These are phyloP conservation scores for Kryptopterus vitreolus DNA, from an alignment of 2,797 vertebrate species.

Conservation along the genomic window DNA sequence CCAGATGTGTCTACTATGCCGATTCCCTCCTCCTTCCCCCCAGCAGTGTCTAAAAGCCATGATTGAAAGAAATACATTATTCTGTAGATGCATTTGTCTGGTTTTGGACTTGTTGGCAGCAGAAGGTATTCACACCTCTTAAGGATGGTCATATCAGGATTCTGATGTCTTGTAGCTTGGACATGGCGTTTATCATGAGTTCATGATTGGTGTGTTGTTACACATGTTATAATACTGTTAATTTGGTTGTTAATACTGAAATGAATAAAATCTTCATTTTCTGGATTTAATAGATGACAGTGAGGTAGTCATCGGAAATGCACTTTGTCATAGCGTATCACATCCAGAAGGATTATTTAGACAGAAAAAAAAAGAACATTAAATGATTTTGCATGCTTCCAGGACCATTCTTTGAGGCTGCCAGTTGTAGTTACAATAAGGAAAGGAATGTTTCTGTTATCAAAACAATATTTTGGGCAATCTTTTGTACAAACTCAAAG, in stretches of 20 bases:
- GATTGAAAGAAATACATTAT: slow-evolving; percentile 53
- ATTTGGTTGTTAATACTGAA: background rate
- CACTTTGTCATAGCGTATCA: slow-evolving; percentile 51
- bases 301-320: slow-evolving; percentile 38
- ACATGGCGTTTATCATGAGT: slow-evolving; percentile 11
- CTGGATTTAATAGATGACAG: slow-evolving; percentile 5
- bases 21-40: slow-evolving; percentile 58
- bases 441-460: slow-evolving; percentile 53
- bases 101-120: slow-evolving; percentile 51
- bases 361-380: slow-evolving; percentile 5
- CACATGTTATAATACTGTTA: background rate
- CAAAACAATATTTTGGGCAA: slow-evolving; percentile 58
- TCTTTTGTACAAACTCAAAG: slow-evolving; percentile 32
- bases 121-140: slow-evolving; percentile 33
- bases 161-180: slow-evolving; percentile 27
- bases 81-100: slow-evolving; percentile 59
- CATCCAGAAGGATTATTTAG: slow-evolving; percentile 44
- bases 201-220: background rate
- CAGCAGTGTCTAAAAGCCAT: slow-evolving; percentile 56
- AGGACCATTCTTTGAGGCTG: slow-evolving; percentile 49
- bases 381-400: slow-evolving; percentile 48
- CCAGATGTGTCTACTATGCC: slow-evolving; percentile 69
- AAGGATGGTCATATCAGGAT: slow-evolving; percentile 46
- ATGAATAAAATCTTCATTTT: background rate
- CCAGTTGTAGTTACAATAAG: slow-evolving; percentile 48